Base-by-base conservation (phyloP, 2,113 vertebrate species). In the Tamias sibiricus region DNA sequence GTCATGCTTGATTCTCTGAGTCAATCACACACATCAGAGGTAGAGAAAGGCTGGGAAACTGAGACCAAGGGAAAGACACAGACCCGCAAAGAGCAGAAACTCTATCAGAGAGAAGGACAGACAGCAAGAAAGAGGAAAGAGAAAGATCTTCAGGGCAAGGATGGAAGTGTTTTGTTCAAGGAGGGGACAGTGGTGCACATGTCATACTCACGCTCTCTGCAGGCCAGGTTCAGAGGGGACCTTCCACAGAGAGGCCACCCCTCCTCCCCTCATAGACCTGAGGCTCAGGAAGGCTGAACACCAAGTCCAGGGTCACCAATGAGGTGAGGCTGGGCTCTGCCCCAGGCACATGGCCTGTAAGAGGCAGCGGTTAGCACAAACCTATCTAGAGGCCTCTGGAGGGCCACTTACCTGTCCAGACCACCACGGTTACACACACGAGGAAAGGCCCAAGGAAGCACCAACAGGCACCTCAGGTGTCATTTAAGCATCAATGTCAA, bases 11-110 rank as follows among this genome's bases (percentile, higher is more conserved):
- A 57, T 44, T 68, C 85, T 72, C 9, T 30, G 71, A 40, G 17
- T 16, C 66, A 9, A 0, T 1, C n/a, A 0, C 0, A 0, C 0
- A 2, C 40, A 20, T 17, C 9, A n/a, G 57, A 64, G 71, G 35
- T 0, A 2, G 49, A 1, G 0, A 12, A 24, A 28, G 7, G 42
- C 24, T n/a, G 22, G 26, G 42, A 54, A 32, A 82, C 16, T 0
- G 0, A 71, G 49, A 49, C 14, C 0, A 19, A 57, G 30, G 14
- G 35, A 54, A 20, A 79, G 8, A 37, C 37, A 20, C 28, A 52
- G 79, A 28, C 54, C n/a, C 10, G 11, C 10, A 1, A 9, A 35
- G 64, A 22, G 28, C 30, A n/a, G 8, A 35, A 0, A 1, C 32
- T 16, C 1, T 1, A 19, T n/a, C 66, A n/a, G 66, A 69, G 66